Base-by-base conservation (phyloP, 2,888 invertebrate genomes). In the Lysandra coridon region DNA sequence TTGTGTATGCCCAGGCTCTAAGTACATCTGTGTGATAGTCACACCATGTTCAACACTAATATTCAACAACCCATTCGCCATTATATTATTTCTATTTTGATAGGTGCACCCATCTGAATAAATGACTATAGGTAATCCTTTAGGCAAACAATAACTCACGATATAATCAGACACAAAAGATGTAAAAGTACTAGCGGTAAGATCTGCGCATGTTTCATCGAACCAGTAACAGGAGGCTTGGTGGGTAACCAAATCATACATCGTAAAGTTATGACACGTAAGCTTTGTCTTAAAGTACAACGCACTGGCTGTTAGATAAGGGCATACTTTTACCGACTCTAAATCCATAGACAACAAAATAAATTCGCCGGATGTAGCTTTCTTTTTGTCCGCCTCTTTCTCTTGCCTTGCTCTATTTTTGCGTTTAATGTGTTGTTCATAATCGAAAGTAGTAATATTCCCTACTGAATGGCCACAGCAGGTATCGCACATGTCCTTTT, bases 221-320 rank as follows among this genome's bases (percentile, higher is more conserved):
- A 84, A 85, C 83, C 83, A 84, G 78, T 84, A 85, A 79, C 84
- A 84, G 12, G 78, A 37, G 79, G 78, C 75, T 37, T 84, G 82
- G 44, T 79, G 79, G 0, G 80, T 80, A 74, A 73, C 69, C 30
- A 83, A 78, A 77, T 84, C 76, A 75, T 79, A 84, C 1, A 84
- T 30, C 1, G 85, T 84, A 78, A 83, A 85, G 79, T 85, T 85
- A 78, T 85, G 83, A 60, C 81, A 80, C 7, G 80, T 82, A 2
- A 85, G 79, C 79, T 85, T 85, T 37, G 85, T 84, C 73, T 84
- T 84, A 77, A 80, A 81, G 44, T 83, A 83, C 4, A 82, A 64
- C 5, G 80, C 81, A 62, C 80, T 82, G 49, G 80, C 81, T 3
- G 62, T 78, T 7, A 37, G 14, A 44, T 64, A 78, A 23, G 78